These are phyloP conservation scores for Xylota sylvarum DNA, from an alignment of 2,888 invertebrate species.

Conservation along the genomic window DNA sequence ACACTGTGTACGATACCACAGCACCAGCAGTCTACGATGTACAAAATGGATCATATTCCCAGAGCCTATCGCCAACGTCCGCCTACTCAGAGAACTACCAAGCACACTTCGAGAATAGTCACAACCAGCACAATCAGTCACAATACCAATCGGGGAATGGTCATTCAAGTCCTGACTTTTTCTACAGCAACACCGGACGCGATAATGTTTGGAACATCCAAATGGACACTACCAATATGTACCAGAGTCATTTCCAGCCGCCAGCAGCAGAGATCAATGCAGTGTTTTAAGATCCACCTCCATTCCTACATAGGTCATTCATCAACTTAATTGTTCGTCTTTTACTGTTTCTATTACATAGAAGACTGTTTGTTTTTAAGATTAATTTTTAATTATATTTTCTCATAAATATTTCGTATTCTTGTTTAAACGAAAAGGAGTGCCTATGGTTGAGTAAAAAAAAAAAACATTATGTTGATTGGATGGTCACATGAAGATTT, in stretches of 20 bases:
- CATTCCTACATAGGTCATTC: neutral
- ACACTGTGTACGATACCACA: conserved; percentile 66
- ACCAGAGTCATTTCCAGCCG: conserved; percentile 57
- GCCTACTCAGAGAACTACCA: conserved; percentile 54
- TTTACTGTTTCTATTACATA: conserved; percentile 23
- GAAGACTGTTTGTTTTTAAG: neutral
- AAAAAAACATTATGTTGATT: conserved; percentile 29
- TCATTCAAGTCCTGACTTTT: conserved; percentile 81
- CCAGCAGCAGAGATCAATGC: conserved; percentile 44
- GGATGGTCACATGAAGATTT: conserved; percentile 35
- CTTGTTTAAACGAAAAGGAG: conserved; percentile 17
- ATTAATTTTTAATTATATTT: conserved; percentile 9
- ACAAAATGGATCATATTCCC: conserved; percentile 46
- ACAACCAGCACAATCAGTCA: conserved; percentile 66
- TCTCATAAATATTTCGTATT: neutral
- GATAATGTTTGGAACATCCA: conserved; percentile 84
- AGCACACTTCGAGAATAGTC: conserved; percentile 51
- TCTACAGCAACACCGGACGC: conserved; percentile 83
- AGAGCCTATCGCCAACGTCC: conserved; percentile 54
- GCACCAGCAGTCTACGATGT: conserved; percentile 14
- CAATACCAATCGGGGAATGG: conserved; percentile 77
- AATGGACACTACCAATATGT: conserved; percentile 79
- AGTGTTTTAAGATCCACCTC: conserved; percentile 43
- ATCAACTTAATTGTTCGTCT: conserved; percentile 16
- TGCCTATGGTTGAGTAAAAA: conserved; percentile 47